A percentile compares a stretch with the other conserved stretches of the same genome.
Conservation (phyloP, 2,888 invertebrate genomes). For the Spilarctia lutea region DNA sequence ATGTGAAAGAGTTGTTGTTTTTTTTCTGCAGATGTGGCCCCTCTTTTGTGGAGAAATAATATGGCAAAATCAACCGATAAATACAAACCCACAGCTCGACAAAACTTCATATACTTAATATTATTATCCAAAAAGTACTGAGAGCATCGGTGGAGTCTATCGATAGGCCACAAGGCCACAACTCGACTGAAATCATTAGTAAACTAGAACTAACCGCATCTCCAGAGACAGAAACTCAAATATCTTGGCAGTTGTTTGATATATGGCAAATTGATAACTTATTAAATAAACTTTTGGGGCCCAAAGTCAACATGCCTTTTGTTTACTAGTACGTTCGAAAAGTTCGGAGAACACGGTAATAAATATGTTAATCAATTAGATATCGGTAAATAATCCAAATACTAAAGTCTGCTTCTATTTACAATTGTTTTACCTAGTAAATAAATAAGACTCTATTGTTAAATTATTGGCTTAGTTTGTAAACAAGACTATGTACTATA, state of each 20-base stretch:
- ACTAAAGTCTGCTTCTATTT: neutral
- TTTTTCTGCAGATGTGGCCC: too few species aligned
- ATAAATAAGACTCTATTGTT: neutral
- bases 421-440: neutral
- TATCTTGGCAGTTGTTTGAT: conserved; percentile 9
- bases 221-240: conserved; percentile 8
- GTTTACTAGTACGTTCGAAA: conserved; percentile 14
- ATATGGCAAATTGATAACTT: conserved; percentile 37
- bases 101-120: too few species aligned
- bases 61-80: too few species aligned
- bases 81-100: too few species aligned
- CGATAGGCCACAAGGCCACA: neutral
- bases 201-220: conserved; percentile 4
- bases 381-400: neutral
- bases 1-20: too few species aligned
- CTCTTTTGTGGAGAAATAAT: too few species aligned
- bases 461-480: neutral
- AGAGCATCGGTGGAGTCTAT: neutral
- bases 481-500: neutral
- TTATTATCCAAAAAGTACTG: conserved; percentile 9
- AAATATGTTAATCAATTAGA: conserved; percentile 8
- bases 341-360: conserved; percentile 7
- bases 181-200: neutral
- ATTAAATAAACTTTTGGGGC: conserved; percentile 23
- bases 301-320: conserved; percentile 28